phyloP scores from a whole-genome alignment of 2,888 invertebrate species.

The Onchidella celtica region DNA sequence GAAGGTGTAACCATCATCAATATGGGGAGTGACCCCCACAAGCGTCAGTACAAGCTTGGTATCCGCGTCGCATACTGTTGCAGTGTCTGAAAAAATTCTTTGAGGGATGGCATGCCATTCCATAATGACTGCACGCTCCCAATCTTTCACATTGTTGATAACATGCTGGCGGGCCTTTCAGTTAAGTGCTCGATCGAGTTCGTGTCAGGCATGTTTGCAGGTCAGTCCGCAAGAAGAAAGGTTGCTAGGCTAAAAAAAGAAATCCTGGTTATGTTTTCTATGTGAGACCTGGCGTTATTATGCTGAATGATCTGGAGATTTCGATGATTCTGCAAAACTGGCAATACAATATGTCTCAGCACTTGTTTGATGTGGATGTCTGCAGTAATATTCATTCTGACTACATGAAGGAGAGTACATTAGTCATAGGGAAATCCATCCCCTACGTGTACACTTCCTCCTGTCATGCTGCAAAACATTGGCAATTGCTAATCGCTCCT shows the following conservation, averaged over 20 bases:
- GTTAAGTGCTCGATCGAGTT: constrained; percentile 6
- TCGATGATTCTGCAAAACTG: constrained; percentile 10
- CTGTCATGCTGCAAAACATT: constrained; percentile 18
- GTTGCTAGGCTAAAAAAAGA: constrained; percentile 18
- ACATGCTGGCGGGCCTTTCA: constrained; percentile 8
- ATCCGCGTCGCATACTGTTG: constrained; percentile 1
- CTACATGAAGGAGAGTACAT: background rate
- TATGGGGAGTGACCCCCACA: background rate
- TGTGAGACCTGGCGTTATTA: background rate
- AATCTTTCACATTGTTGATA: constrained; percentile 1
- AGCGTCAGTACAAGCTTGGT: constrained; percentile 24
- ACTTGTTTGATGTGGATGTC: background rate
- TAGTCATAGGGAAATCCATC: constrained; percentile 10
- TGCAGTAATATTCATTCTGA: constrained; percentile 28
- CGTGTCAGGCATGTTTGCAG: constrained; percentile 28
- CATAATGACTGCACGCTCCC: constrained; percentile 7
- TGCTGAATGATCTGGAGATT: constrained; percentile 9
- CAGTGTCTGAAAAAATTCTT: constrained; percentile 1
- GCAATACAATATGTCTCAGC: constrained; percentile 6
- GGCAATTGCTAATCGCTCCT: background rate
- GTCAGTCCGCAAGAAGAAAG: constrained; percentile 21
- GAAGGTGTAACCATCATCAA: background rate
- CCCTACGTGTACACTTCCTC: constrained; percentile 4
- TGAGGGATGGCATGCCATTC: constrained; percentile 2
- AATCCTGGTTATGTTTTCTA: background rate